Percentiles rank a stretch among this genome's conserved stretches.
Conservation (phyloP, 2,888 invertebrate genomes). For the Cheilosia vernalis region DNA sequence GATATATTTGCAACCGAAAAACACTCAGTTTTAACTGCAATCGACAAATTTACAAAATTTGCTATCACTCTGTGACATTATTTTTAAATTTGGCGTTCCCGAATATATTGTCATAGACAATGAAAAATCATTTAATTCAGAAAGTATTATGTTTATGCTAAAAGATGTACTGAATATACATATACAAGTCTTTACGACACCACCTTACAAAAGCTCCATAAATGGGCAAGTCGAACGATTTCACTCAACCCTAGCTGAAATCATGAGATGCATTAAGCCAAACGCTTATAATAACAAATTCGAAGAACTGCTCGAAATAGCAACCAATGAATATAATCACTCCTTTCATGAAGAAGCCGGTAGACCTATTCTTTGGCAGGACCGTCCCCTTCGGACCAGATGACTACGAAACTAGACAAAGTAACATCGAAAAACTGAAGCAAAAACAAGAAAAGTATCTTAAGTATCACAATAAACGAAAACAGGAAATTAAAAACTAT, state of each 20-base stretch:
- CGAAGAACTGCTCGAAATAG: conserved; percentile 32
- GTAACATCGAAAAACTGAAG: conserved; percentile 28
- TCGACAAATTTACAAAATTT: conserved; percentile 46
- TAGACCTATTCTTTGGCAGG: conserved; percentile 47
- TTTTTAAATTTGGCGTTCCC: conserved; percentile 8
- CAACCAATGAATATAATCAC: conserved; percentile 41
- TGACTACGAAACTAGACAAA: background rate
- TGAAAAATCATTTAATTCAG: conserved; percentile 16
- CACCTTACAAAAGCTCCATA: conserved; percentile 10
- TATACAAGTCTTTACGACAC: conserved; percentile 12
- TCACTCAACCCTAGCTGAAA: conserved; percentile 25
- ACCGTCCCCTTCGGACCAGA: conserved; percentile 9
- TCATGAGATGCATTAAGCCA: conserved; percentile 30
- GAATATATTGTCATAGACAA: background rate
- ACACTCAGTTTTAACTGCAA: conserved; percentile 23
- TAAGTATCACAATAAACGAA: conserved; percentile 51
- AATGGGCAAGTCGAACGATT: conserved; percentile 4
- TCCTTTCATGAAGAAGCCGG: conserved; percentile 52
- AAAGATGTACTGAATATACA: conserved; percentile 19
- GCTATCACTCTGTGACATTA: conserved; percentile 23
- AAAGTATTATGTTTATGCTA: conserved; percentile 16
- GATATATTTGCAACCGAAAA: conserved; percentile 39
- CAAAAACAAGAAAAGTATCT: conserved; percentile 49
- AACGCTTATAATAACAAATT: conserved; percentile 4
- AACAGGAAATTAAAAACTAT: conserved; percentile 45